Base-by-base conservation (phyloP, 2,888 invertebrate genomes). In the Papilio elwesi region DNA sequence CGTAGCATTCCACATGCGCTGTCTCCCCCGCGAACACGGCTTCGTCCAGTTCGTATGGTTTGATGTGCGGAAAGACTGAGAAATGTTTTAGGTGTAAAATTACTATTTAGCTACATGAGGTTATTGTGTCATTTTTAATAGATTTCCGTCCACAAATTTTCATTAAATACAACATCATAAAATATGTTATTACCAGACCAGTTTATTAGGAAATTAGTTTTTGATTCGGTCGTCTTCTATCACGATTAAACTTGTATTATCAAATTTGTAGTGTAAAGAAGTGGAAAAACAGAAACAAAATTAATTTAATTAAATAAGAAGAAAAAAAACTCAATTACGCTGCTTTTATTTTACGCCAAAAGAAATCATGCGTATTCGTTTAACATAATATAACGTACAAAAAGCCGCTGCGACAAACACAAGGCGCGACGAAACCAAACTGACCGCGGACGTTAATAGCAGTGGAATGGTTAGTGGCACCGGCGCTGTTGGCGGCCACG, bases 361-460 rank as follows among this genome's bases (percentile, higher is more conserved):
- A 26, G 51, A 70, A 53, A 64, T 8, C 70, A 70, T 70, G 70
- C 70, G 52, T 12, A 13, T 70, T 70, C 63, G 3, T 43, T 64
- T 47, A 48, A 36, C 53, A 64, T 53, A 53, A 26, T 36, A 15
- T 6, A 59, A 59, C 26, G 16, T 57, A 57, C 36, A 68, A 59
- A 2, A 69, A 62, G 59, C 59, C 68, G 49, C 59, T 38, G 51
- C 57, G 49, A 26, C 15, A 15, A 36, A 62, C 16, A 59, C 49
- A 49, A 51, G 12, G 51, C 77, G 67, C 67, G 80, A 82, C 15
- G 43, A 38, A 84, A 86, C 96, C 76, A 85, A 89, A 93, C 93
- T 92, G 90, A 96, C 96, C 96, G 87, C 96, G 95, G 83, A 96
- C 95, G 86, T 95, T 94, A 79, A 96, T 92, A 80, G 93, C 86